Evolutionary conservation across 2,888 invertebrate genomes (phyloP).

Genomic region (Ypsolopha scabrella): DNA sequence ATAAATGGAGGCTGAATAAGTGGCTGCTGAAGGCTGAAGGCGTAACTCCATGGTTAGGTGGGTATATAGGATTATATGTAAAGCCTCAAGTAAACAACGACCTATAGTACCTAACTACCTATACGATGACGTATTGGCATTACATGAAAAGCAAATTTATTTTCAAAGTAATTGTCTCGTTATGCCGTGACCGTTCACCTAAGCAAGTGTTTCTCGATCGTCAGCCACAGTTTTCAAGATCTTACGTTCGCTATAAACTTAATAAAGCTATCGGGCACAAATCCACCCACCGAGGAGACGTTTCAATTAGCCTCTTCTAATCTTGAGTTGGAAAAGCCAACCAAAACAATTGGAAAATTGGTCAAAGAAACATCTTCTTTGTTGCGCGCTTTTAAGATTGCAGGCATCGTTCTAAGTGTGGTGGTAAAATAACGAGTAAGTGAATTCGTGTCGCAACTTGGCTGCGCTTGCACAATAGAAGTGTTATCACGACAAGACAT

Average conservation of each 20-base stretch:
- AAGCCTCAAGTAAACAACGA: not conserved
- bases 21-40: too few species aligned
- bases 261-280: constrained; percentile 35
- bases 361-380: too few species aligned
- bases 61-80: too few species aligned
- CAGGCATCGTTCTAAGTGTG: not conserved
- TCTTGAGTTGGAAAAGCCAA: constrained; percentile 12
- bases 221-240: constrained; percentile 22
- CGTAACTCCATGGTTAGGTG: too few species aligned
- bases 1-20: too few species aligned
- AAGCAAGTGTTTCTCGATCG: not conserved
- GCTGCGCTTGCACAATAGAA: constrained; percentile 1
- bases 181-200: not conserved
- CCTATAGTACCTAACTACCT: not conserved
- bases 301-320: constrained; percentile 43
- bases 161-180: too few species aligned
- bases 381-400: too few species aligned
- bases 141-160: not conserved
- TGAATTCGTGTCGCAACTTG: not conserved
- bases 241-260: constrained; percentile 29
- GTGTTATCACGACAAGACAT: constrained; percentile 13
- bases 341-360: too few species aligned
- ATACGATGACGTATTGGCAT: not conserved
- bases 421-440: not conserved
- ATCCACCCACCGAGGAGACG: constrained; percentile 39